Conservation (phyloP, 2,113 vertebrate species). For the Upupa epops region DNA sequence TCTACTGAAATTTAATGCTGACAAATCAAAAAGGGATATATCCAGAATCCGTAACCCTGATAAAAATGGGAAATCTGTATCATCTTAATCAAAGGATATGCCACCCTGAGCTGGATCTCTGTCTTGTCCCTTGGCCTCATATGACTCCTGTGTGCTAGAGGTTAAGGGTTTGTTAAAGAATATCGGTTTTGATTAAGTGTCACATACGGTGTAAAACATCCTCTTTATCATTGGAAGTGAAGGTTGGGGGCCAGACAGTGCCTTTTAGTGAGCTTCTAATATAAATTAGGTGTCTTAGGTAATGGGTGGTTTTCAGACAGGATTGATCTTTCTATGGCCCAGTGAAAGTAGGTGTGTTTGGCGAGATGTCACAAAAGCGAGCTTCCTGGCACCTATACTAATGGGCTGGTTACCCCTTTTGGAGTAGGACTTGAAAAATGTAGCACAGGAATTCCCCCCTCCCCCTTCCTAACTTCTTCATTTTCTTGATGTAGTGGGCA, state of each 20-base stretch:
- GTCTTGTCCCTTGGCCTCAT: conserved; percentile 74
- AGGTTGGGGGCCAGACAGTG: conserved; percentile 71
- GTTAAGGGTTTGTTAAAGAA: conserved; percentile 83
- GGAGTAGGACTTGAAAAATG: conserved; percentile 68
- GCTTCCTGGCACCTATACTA: conserved; percentile 74
- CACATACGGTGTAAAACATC: conserved; percentile 77
- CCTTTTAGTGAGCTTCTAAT: conserved; percentile 77
- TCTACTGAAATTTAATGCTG: conserved; percentile 79
- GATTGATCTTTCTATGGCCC: conserved; percentile 77
- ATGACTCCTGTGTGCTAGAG: conserved; percentile 71
- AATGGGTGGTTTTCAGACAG: conserved; percentile 76
- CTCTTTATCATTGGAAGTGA: conserved; percentile 78
- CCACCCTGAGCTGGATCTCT: conserved; percentile 72
- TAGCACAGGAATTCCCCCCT: conserved; percentile 45
- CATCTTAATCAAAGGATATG: conserved; percentile 81
- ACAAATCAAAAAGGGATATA: conserved; percentile 78
- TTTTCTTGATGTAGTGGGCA: conserved; percentile 68
- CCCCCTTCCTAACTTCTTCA: conserved; percentile 67
- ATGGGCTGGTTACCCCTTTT: conserved; percentile 75
- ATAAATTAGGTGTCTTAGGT: conserved; percentile 82
- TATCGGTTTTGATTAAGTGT: conserved; percentile 84
- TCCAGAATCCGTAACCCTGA: conserved; percentile 74
- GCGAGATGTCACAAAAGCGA: conserved; percentile 69
- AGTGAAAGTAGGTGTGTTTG: conserved; percentile 68
- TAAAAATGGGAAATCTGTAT: conserved; percentile 76